Base-by-base conservation (phyloP, 1,140 invertebrate species). In the Bombus balteatus region DNA sequence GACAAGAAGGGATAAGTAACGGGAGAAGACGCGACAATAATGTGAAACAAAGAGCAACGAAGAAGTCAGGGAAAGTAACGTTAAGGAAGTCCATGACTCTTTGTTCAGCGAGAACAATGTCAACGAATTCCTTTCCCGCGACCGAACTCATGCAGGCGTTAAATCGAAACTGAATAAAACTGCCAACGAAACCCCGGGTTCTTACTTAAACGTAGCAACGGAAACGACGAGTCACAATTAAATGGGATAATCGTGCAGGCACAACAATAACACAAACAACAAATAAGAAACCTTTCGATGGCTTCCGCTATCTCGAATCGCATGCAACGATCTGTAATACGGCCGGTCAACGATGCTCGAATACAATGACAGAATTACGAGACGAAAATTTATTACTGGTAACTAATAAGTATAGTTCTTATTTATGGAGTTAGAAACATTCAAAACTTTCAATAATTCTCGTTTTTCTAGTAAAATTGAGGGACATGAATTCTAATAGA, bases 91-190 rank as follows among this genome's bases (percentile, higher is more conserved):
- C 74, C 25, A 25, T 25, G 53, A 37, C 34, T 25, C 22, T 59
- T 76, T 76, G 74, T 76, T 53, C 74, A 34, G 47, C n/a, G 74
- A 32, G 74, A 39, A 76, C 53, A 76, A 76, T 76, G 43, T 59
- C 53, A 10, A 18, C 32, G 74, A 37, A 57, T 59, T 37, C 18
- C 41, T 10, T 37, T 4, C n/a, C 3, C 10, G 47, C 47, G 32
- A 6, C 18, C 22, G 62, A 32, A 43, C 71, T 68, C 59, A 10
- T 28, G 34, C 62, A 68, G 62, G 41, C 34, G 59, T 83, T 76
- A 83, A 83, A 77, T 83, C 62, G 81, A 77, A 83, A 77, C 43
- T 76, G 57, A 83, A 76, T 59, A 65, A 76, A 76, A n/a, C 25
- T 32, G 15, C 4, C 10, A n/a, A n/a, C 59, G 81, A 41, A 32